phyloP scores from a whole-genome alignment of 2,888 invertebrate genomes.

The Drosophila helvetica region DNA sequence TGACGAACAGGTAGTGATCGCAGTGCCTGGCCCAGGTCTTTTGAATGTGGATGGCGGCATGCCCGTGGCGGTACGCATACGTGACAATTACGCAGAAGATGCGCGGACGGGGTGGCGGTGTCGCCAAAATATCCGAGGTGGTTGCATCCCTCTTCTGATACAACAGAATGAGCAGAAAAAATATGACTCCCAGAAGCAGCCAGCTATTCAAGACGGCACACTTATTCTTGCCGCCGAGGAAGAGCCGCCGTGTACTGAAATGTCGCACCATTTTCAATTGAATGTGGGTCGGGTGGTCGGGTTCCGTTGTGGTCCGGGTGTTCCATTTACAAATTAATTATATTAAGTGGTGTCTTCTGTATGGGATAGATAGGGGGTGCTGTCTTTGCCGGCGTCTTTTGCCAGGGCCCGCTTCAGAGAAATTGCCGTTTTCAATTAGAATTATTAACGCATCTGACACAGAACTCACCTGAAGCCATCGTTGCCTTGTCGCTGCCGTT shows the following conservation, averaged over 20 bases:
- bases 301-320: slow-evolving; percentile 17
- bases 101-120: slow-evolving; percentile 79
- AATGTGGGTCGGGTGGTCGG: slow-evolving; percentile 15
- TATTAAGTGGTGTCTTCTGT: slow-evolving; percentile 76
- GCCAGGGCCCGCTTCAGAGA: slow-evolving; percentile 64
- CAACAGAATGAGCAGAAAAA: slow-evolving; percentile 23
- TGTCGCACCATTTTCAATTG: slow-evolving; percentile 7
- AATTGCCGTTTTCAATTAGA: slow-evolving; percentile 78
- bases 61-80: slow-evolving; percentile 80
- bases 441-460: slow-evolving; percentile 65
- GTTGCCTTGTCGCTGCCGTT: too few relatives aligned
- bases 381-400: slow-evolving; percentile 20
- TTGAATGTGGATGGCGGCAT: slow-evolving; percentile 91
- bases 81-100: slow-evolving; percentile 98
- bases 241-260: slow-evolving; percentile 53
- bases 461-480: neutral
- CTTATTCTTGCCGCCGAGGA: slow-evolving; percentile 53
- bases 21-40: slow-evolving; percentile 97
- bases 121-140: neutral
- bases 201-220: slow-evolving; percentile 60
- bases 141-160: slow-evolving; percentile 10
- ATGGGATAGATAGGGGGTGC: slow-evolving; percentile 14
- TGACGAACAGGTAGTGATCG: slow-evolving; percentile 93
- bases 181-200: slow-evolving; percentile 38
- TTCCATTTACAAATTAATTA: slow-evolving; percentile 68